Evolutionary conservation across 2,113 vertebrate genomes (phyloP).

Genomic region (Lasiurus borealis): DNA sequence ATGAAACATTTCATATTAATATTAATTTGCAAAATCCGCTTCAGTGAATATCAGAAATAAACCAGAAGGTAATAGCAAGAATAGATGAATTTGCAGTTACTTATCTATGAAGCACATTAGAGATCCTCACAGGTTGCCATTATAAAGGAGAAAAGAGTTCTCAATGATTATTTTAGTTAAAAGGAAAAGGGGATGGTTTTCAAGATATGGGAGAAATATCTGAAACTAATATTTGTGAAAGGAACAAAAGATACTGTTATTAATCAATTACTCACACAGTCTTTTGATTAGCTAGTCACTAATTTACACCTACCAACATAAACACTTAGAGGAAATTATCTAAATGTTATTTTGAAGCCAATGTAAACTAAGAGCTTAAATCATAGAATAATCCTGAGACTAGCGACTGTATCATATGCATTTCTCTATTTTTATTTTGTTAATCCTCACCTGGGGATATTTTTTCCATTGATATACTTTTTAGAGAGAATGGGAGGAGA

Average conservation of each 20-base stretch:
- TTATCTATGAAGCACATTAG: background rate
- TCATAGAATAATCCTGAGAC: background rate
- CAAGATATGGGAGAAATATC: conserved; percentile 53
- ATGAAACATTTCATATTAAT: conserved; percentile 68
- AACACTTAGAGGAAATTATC: conserved; percentile 9
- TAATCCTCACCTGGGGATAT: too few species aligned
- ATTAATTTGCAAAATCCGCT: conserved; percentile 74
- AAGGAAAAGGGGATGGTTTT: conserved; percentile 3
- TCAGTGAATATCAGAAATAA: conserved; percentile 73
- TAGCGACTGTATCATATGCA: background rate
- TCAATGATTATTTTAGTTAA: conserved; percentile 56
- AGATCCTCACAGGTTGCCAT: conserved; percentile 8
- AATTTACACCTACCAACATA: background rate
- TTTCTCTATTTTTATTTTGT: background rate
- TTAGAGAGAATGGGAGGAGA: too few species aligned
- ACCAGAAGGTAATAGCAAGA: conserved; percentile 55
- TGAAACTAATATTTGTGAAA: conserved; percentile 56
- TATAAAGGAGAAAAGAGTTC: conserved; percentile 44
- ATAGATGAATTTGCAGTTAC: conserved; percentile 68
- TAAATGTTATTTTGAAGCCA: conserved; percentile 39
- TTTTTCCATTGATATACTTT: too few species aligned
- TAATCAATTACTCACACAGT: conserved; percentile 31
- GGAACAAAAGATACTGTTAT: background rate
- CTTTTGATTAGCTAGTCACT: conserved; percentile 39
- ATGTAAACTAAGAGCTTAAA: conserved; percentile 17